Evolutionary conservation across 2,797 vertebrate species (phyloP).

Genomic region (Tauraco hartlaubi): DNA sequence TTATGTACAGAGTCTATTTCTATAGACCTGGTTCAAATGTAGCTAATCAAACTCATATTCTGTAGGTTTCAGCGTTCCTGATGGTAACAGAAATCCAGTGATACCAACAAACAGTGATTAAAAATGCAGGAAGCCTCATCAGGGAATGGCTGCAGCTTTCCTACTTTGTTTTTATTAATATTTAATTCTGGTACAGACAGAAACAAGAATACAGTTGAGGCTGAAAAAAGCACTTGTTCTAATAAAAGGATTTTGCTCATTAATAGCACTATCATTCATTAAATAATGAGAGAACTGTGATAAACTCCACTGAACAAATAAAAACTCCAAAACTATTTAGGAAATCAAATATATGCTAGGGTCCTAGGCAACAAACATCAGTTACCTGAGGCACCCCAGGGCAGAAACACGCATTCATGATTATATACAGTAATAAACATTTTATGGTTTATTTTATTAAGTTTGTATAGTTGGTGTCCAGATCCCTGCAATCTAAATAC

Average conservation of each 20-base stretch:
- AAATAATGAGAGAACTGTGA: background rate
- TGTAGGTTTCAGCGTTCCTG: background rate
- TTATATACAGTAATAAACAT: background rate
- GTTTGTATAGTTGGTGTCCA: background rate
- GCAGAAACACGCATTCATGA: background rate
- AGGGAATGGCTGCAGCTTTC: background rate
- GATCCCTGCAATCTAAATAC: background rate
- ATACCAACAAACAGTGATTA: background rate
- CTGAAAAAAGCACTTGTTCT: background rate
- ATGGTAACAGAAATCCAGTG: background rate
- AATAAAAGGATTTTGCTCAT: background rate
- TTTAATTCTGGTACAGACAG: slow-evolving; percentile 1
- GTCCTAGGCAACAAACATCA: background rate
- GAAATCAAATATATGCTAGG: background rate
- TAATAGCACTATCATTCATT: background rate
- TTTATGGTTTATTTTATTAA: background rate
- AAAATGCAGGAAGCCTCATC: background rate
- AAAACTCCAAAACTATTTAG: background rate
- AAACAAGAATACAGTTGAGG: background rate
- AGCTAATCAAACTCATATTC: background rate
- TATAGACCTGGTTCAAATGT: background rate
- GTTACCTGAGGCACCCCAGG: background rate
- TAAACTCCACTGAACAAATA: background rate
- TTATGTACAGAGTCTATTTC: background rate
- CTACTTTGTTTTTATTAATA: slow-evolving; percentile 31